Evolutionary conservation across 2,888 invertebrate species (phyloP).

Genomic region (Pyrocoelia pectoralis): DNA sequence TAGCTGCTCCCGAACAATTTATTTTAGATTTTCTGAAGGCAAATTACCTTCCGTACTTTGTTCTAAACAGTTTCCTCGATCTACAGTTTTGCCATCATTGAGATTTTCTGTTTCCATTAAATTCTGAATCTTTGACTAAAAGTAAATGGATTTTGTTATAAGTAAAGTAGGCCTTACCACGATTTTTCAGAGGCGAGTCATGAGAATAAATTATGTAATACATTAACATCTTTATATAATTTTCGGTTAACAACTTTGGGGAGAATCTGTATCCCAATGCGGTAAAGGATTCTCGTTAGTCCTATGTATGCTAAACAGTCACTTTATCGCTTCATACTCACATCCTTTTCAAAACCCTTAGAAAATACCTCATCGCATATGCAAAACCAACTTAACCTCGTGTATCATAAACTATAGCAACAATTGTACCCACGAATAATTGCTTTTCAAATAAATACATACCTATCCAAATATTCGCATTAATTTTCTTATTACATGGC

Average conservation of each 20-base stretch:
- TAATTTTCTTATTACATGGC: too few relatives aligned
- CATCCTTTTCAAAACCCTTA: slow-evolving; percentile 23
- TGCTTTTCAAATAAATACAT: background rate
- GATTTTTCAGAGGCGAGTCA: slow-evolving; percentile 6
- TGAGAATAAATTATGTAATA: slow-evolving; percentile 18
- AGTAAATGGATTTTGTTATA: too few relatives aligned
- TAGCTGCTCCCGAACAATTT: too few relatives aligned
- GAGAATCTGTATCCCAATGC: slow-evolving; percentile 19
- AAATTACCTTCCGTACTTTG: too few relatives aligned
- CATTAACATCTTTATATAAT: slow-evolving; percentile 24
- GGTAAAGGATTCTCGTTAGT: slow-evolving; percentile 17
- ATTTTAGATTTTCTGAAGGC: too few relatives aligned
- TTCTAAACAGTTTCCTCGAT: too few relatives aligned
- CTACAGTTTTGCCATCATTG: too few relatives aligned
- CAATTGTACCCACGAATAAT: slow-evolving; percentile 6
- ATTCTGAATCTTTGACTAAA: too few relatives aligned
- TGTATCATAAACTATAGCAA: slow-evolving; percentile 24
- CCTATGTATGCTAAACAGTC: slow-evolving; percentile 30
- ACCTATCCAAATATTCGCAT: too few relatives aligned
- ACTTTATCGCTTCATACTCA: slow-evolving; percentile 26
- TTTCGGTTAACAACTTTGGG: slow-evolving; percentile 19
- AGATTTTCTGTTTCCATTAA: too few relatives aligned
- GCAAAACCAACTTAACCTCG: slow-evolving; percentile 26
- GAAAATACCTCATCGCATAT: slow-evolving; percentile 27
- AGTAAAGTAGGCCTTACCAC: too few relatives aligned